Percentiles rank a stretch among this genome's conserved stretches.
Evolutionary conservation across 2,888 invertebrate species (phyloP).

Genomic region (Oscheius sp.): DNA sequence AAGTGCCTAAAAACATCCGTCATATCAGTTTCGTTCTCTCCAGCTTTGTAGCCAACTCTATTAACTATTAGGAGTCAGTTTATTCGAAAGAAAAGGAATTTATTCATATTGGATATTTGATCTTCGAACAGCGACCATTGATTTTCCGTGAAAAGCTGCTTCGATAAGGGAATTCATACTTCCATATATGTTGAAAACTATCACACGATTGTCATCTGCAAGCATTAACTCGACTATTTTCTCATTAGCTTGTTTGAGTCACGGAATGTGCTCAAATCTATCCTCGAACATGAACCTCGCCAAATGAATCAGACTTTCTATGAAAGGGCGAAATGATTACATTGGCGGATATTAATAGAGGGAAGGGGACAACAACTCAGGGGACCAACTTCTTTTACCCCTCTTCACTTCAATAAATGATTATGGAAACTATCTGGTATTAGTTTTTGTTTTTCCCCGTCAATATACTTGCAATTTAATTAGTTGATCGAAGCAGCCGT

Average conservation of each 20-base stretch:
- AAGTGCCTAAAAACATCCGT: neutral
- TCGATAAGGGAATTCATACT: neutral
- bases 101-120: slow-evolving; percentile 2
- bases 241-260: neutral
- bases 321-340: too few species aligned
- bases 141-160: neutral
- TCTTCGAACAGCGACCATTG: neutral
- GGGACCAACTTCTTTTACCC: too few species aligned
- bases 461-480: too few species aligned
- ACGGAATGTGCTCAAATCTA: neutral
- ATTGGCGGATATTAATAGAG: neutral
- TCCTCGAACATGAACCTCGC: neutral
- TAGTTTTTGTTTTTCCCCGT: too few species aligned
- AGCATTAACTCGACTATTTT: too few species aligned
- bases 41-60: neutral
- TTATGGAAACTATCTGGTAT: too few species aligned
- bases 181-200: neutral
- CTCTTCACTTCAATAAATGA: too few species aligned
- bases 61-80: too few species aligned
- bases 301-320: neutral
- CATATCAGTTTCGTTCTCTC: slow-evolving; percentile 3
- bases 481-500: too few species aligned
- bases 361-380: neutral
- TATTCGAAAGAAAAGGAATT: too few species aligned
- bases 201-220: slow-evolving; percentile 2